Evolutionary conservation across 1,140 invertebrate genomes (phyloP).

Genomic region (Argopecten irradians): DNA sequence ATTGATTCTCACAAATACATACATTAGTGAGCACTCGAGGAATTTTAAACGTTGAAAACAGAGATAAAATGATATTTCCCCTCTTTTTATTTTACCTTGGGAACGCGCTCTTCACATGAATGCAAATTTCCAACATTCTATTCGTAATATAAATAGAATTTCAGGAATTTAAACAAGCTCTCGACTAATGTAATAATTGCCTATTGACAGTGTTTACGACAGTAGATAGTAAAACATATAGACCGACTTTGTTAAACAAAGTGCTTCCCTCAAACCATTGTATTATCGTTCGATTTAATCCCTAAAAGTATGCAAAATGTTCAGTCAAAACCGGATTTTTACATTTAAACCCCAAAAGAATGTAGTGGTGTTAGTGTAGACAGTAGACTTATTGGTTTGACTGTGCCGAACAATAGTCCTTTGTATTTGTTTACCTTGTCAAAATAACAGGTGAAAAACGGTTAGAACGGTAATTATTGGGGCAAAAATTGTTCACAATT

Average conservation of each 20-base stretch:
- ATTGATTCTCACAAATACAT: neutral
- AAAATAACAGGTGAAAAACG: slow-evolving; percentile 8
- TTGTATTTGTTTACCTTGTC: neutral
- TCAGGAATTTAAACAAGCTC: neutral
- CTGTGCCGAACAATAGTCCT: neutral
- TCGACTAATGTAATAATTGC: neutral
- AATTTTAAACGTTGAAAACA: neutral
- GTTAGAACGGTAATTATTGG: neutral
- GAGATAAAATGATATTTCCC: neutral
- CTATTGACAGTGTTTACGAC: neutral
- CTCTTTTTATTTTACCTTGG: neutral
- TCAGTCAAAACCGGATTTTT: neutral
- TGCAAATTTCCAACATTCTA: neutral
- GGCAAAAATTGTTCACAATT: neutral
- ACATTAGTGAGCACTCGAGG: slow-evolving; percentile 14
- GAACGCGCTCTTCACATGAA: neutral
- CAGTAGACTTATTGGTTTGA: neutral
- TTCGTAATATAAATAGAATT: slow-evolving; percentile 5
- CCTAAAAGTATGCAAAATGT: neutral
- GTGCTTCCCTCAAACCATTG: neutral
- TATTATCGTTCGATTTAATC: neutral
- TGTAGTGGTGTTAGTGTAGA: neutral
- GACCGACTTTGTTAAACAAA: neutral
- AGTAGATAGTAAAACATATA: neutral
- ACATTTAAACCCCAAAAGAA: slow-evolving; percentile 11